phyloP scores from a whole-genome alignment of 2,113 vertebrate species.

The Romanogobio albipinnatus region DNA sequence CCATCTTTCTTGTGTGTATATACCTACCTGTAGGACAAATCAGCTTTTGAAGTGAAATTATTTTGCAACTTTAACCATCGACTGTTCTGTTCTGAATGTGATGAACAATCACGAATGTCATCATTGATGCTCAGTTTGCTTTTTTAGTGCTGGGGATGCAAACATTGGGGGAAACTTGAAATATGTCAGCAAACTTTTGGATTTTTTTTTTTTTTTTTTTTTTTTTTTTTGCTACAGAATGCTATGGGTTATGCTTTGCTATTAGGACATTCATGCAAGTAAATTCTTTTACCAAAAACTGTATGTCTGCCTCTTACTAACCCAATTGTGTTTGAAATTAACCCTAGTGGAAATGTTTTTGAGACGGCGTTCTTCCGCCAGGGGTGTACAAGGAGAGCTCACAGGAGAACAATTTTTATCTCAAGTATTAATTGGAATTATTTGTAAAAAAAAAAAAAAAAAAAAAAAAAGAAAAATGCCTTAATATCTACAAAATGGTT shows the following conservation, averaged over 20 bases:
- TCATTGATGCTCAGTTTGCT: constrained; percentile 63
- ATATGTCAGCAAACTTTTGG: constrained; percentile 53
- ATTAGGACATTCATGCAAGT: constrained; percentile 67
- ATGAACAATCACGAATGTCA: constrained; percentile 74
- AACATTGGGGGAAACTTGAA: constrained; percentile 46
- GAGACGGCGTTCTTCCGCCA: background rate
- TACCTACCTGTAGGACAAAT: constrained; percentile 38
- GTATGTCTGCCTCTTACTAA: constrained; percentile 35
- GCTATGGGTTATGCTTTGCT: constrained; percentile 73
- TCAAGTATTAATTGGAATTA: background rate
- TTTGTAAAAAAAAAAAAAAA: no score
- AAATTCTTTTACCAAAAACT: constrained; percentile 65
- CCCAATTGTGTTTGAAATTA: background rate
- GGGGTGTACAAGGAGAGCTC: background rate
- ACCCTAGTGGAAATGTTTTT: background rate
- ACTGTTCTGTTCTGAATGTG: constrained; percentile 74
- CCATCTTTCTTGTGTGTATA: constrained; percentile 25
- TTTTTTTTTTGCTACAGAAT: constrained; percentile 65
- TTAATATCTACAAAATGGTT: background rate
- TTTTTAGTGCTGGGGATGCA: constrained; percentile 61
- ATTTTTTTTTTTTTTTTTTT: background rate
- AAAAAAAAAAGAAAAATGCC: no score
- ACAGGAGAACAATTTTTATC: no score
- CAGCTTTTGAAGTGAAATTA: constrained; percentile 66
- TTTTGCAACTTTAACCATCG: constrained; percentile 70